Evolutionary conservation across 1,140 invertebrate genomes (phyloP), one percentile per base, ranked within the genome.

Genomic region (Drosophila albomicans): DNA sequence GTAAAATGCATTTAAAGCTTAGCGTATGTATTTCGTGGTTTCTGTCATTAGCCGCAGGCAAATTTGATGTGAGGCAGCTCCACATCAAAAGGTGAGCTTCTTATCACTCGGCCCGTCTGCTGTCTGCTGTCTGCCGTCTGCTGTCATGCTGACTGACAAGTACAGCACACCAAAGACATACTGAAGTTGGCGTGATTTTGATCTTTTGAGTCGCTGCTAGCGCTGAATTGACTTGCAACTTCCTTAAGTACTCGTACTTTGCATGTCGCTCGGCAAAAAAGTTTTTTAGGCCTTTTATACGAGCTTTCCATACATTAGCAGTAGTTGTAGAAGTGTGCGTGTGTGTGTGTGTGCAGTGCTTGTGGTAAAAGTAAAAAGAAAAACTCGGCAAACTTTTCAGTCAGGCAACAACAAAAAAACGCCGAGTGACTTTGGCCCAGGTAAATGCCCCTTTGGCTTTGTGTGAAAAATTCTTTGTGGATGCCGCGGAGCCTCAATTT

Each of bases 221-320:
- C 69, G 75, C 63, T 69, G 69, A 80, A 84, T 84, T 80, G 77
- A 84, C 81, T 84, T 84, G 81, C 68, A 78, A 80, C 73, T 78
- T 84, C 62, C 61, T 70, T 74, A 84, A 84, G 81, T 74, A 78
- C 81, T 84, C 41, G 41, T 43, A 13, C 41, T 13, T 70, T 72
- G 68, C 64, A 61, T 66, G 81, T 77, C 61, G 67, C 25, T 32
- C 28, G 7, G 46, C 28, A 56, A 84, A 66, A 84, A 82, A 70
- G 57, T 79, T 77, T 79, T 59, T 28, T 46, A 59, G 7, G 63
- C 79, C 58, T 51, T 73, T 66, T 82, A 41, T 48, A 32, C 30
- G 11, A 56, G 41, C 78, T 61, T 32, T 48, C 45, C 38, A 59
- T 46, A 48, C 20, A 25, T 25, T 16, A 54, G 15, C 64, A 56